These are phyloP conservation scores for Ia io DNA, from an alignment of 2,113 vertebrate genomes.

Conservation along the genomic window DNA sequence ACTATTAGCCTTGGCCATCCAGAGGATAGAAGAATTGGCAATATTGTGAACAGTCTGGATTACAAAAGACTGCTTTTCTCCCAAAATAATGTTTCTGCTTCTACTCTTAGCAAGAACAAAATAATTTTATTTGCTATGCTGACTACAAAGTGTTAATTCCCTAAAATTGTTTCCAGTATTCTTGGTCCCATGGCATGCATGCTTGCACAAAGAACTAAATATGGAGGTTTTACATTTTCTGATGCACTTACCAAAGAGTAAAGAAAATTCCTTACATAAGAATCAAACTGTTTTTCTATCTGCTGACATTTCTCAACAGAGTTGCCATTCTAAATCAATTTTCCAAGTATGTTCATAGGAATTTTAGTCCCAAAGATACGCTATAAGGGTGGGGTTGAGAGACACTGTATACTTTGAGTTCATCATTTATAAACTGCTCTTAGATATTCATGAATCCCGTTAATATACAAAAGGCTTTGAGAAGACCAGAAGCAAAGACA, in stretches of 20 bases:
- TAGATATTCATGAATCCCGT: neutral
- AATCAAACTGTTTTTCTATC: neutral
- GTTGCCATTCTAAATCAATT: neutral
- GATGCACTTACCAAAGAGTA: neutral
- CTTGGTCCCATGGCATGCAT: neutral
- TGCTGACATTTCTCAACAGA: conserved; percentile 16
- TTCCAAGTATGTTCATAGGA: neutral
- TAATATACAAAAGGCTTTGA: neutral
- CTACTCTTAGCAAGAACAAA: neutral
- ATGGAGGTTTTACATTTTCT: conserved; percentile 2
- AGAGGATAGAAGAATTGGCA: neutral
- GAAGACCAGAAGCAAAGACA: neutral
- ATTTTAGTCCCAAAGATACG: neutral
- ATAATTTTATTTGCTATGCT: neutral
- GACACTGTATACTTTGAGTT: neutral
- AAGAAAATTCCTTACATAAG: conserved; percentile 16
- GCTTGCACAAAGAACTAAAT: neutral
- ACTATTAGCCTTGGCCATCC: neutral
- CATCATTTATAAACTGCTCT: neutral
- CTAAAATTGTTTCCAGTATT: neutral
- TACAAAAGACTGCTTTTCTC: conserved; percentile 18
- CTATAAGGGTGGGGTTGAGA: neutral
- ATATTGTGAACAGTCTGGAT: neutral
- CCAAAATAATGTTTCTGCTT: conserved; percentile 12
- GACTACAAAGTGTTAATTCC: neutral